These are phyloP conservation scores for Ormyrus thymus DNA, from an alignment of 2,888 invertebrate species.

Conservation along the genomic window DNA sequence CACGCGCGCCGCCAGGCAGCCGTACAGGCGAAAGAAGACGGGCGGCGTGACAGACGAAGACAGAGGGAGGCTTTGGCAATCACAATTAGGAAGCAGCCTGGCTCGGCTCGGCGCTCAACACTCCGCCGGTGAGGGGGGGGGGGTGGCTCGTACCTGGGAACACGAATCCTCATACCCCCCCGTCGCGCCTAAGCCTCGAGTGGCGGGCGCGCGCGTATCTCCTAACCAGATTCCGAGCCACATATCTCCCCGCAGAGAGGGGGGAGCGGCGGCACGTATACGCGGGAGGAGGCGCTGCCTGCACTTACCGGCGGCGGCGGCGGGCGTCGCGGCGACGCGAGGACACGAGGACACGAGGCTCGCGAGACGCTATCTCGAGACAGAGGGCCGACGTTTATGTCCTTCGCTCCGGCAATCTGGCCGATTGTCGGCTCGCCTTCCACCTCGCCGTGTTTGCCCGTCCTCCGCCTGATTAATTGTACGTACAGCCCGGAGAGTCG, in stretches of 20 bases:
- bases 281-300: not conserved
- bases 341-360: not conserved
- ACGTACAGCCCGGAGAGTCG: not conserved
- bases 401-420: slow-evolving; percentile 31
- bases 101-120: slow-evolving; percentile 7
- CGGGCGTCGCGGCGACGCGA: not conserved
- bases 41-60: too few relatives aligned
- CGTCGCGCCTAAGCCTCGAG: too few relatives aligned
- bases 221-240: slow-evolving; percentile 48
- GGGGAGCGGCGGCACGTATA: not conserved
- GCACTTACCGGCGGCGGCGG: slow-evolving; percentile 3
- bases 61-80: too few relatives aligned
- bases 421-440: slow-evolving; percentile 22
- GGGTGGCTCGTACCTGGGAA: too few relatives aligned
- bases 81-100: too few relatives aligned
- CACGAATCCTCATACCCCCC: too few relatives aligned
- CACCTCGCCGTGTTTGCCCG: not conserved
- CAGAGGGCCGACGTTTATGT: slow-evolving; percentile 42
- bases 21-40: too few relatives aligned
- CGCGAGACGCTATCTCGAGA: slow-evolving; percentile 2
- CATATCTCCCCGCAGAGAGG: slow-evolving; percentile 47
- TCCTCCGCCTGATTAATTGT: slow-evolving; percentile 35
- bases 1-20: too few relatives aligned
- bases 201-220: slow-evolving; percentile 10
- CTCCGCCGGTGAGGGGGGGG: too few relatives aligned